These are phyloP conservation scores for Brachionus koreanus DNA, from an alignment of 1,140 invertebrate species.

Conservation along the genomic window DNA sequence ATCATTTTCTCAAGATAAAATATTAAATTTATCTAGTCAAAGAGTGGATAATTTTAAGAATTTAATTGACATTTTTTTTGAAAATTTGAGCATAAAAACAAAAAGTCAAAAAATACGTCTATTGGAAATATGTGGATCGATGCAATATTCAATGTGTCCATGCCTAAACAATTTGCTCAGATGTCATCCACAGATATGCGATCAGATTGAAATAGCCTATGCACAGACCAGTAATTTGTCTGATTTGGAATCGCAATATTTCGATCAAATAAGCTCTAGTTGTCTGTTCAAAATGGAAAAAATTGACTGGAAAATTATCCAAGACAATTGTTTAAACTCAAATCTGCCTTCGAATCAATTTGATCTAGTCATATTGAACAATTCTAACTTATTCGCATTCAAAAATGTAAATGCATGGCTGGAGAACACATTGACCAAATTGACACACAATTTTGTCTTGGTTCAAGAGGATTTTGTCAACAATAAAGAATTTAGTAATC, in stretches of 20 bases:
- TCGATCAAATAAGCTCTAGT: neutral
- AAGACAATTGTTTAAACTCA: neutral
- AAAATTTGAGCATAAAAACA: neutral
- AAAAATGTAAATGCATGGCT: neutral
- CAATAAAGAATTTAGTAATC: neutral
- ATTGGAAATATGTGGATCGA: neutral
- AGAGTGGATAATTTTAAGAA: neutral
- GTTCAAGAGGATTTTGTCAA: neutral
- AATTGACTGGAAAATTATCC: neutral
- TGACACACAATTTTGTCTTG: neutral
- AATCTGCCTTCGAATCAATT: neutral
- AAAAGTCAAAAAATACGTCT: neutral
- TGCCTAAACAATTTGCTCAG: neutral
- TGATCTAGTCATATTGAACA: no score
- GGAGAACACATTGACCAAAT: neutral
- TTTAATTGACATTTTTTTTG: neutral
- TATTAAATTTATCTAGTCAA: neutral
- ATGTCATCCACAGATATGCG: neutral
- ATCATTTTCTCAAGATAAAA: neutral
- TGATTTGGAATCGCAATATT: neutral
- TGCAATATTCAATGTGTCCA: neutral
- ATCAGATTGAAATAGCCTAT: neutral
- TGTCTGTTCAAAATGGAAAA: neutral
- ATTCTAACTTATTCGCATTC: neutral
- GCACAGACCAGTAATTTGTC: neutral